phyloP scores from a whole-genome alignment of 2,113 vertebrate genomes.

The Platycercus adscitus region DNA sequence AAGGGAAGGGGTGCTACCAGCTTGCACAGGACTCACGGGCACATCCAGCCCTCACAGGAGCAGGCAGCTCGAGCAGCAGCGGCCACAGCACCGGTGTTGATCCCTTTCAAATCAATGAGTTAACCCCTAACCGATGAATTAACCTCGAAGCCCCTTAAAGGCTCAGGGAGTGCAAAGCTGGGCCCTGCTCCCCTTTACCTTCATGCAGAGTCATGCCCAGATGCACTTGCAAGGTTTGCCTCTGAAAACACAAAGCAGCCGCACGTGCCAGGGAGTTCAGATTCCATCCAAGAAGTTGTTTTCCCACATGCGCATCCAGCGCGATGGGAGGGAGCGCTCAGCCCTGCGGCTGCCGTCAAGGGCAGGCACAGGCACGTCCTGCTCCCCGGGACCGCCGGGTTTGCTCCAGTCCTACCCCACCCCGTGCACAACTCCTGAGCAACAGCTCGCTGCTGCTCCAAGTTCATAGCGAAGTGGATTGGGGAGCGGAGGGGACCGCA shows the following conservation, averaged over 20 bases:
- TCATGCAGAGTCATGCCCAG: not conserved
- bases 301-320: not conserved
- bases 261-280: not conserved
- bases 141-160: not conserved
- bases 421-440: not conserved
- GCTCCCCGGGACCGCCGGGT: rapidly evolving
- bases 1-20: not conserved
- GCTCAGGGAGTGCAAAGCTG: not conserved
- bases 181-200: not conserved
- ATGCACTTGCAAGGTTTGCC: not conserved
- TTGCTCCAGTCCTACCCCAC: not conserved
- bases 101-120: not conserved
- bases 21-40: rapidly evolving
- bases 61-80: not conserved
- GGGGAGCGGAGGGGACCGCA: not conserved
- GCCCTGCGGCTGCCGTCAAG: not conserved
- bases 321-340: not conserved
- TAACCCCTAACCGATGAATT: rapidly evolving
- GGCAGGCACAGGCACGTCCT: not conserved
- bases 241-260: not conserved
- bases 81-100: not conserved
- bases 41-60: rapidly evolving
- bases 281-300: not conserved
- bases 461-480: not conserved
- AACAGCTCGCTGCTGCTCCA: not conserved